Evolutionary conservation across 2,113 vertebrate species (phyloP).

Genomic region (Delphinus delphis): DNA sequence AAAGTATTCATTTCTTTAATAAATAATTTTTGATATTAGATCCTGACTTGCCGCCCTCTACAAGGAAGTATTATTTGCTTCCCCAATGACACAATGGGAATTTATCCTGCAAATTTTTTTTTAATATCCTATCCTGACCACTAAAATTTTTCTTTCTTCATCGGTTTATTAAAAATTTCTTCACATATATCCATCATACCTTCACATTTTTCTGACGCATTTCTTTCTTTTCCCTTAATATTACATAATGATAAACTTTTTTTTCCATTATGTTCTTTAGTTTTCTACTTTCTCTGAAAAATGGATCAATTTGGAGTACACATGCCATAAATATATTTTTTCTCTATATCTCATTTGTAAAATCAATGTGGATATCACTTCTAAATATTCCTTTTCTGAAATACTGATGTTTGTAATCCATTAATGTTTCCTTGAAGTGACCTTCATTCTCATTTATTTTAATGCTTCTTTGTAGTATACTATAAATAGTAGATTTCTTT

Average conservation of each 20-base stretch:
- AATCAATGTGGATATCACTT: conserved; percentile 21
- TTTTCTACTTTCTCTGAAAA: neutral
- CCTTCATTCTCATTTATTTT: conserved; percentile 1
- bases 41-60: neutral
- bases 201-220: neutral
- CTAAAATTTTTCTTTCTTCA: neutral
- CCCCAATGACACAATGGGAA: neutral
- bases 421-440: conserved; percentile 34
- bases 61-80: conserved; percentile 19
- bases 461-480: conserved; percentile 9
- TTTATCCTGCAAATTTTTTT: neutral
- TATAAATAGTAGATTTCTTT: neutral
- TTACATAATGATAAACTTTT: neutral
- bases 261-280: neutral
- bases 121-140: conserved; percentile 35
- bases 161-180: conserved; percentile 27
- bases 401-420: conserved; percentile 32
- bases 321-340: conserved; percentile 5
- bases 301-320: neutral
- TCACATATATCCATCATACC: neutral
- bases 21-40: conserved; percentile 17
- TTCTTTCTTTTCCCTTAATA: conserved; percentile 6
- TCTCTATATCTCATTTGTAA: conserved; percentile 32
- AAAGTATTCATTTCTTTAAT: neutral
- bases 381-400: conserved; percentile 30